Evolutionary conservation across 1,140 invertebrate species (phyloP).

Genomic region (Papilio helenus): DNA sequence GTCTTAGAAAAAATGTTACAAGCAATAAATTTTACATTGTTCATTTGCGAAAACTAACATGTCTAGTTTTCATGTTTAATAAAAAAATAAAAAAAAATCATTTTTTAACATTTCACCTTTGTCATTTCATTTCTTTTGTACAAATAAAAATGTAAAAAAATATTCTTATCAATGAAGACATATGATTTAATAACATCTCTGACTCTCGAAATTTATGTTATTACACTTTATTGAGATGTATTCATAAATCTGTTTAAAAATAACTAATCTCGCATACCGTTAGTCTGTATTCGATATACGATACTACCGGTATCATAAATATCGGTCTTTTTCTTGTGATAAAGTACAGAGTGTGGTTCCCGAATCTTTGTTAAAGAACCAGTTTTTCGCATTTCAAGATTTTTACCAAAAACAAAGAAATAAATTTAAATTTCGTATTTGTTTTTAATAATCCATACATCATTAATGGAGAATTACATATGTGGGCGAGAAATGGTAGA

Average conservation of each 20-base stretch:
- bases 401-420: background rate
- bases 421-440: constrained; percentile 1
- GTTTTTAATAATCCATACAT: background rate
- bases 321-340: constrained; percentile 17
- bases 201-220: background rate
- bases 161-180: background rate
- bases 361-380: constrained; percentile 7
- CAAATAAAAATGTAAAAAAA: background rate
- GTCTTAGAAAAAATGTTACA: too few relatives aligned
- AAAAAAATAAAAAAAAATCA: too few relatives aligned
- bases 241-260: constrained; percentile 22
- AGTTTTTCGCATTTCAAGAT: background rate
- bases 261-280: constrained; percentile 21
- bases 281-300: constrained; percentile 8
- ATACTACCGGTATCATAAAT: constrained; percentile 34
- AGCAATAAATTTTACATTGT: too few relatives aligned
- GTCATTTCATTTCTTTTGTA: background rate
- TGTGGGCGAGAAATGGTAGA: constrained; percentile 6
- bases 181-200: constrained; percentile 16
- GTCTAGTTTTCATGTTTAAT: too few relatives aligned
- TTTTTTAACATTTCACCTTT: background rate
- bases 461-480: background rate
- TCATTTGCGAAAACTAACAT: too few relatives aligned
- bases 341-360: constrained; percentile 1
- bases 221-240: constrained; percentile 29